Percentiles rank a stretch among this genome's conserved stretches.
Evolutionary conservation across 2,113 vertebrate species (phyloP).

Genomic region (Phainopepla nitens): DNA sequence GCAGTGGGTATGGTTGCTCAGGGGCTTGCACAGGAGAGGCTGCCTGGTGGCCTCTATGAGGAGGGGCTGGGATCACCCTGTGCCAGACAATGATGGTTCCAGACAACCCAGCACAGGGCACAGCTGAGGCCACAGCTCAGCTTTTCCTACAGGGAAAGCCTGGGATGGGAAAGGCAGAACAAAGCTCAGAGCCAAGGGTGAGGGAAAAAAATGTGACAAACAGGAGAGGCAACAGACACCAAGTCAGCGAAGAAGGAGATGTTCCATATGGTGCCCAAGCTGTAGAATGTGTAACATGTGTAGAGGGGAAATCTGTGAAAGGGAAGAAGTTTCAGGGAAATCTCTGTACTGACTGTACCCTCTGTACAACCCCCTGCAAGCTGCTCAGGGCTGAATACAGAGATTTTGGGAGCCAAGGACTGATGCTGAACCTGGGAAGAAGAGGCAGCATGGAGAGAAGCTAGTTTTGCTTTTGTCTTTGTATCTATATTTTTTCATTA

Average conservation of each 20-base stretch:
- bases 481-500: not conserved
- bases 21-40: not conserved
- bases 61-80: fast-evolving
- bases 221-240: not conserved
- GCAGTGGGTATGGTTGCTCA: fast-evolving
- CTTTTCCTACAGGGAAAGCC: not conserved
- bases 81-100: fast-evolving
- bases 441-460: not conserved
- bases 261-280: not conserved
- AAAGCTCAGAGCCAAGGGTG: too few relatives aligned
- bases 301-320: fast-evolving
- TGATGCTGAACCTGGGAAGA: not conserved
- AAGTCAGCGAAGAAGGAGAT: fast-evolving
- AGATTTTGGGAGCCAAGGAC: not conserved
- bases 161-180: not conserved
- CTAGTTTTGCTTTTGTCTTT: not conserved
- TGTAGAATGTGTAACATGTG: not conserved
- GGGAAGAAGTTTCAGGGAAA: not conserved
- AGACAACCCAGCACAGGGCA: not conserved
- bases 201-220: not conserved
- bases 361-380: not conserved
- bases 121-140: not conserved
- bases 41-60: not conserved
- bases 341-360: too few relatives aligned
- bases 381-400: not conserved